Conservation (phyloP, 2,797 vertebrate genomes). For the Gadopsis marmoratus region DNA sequence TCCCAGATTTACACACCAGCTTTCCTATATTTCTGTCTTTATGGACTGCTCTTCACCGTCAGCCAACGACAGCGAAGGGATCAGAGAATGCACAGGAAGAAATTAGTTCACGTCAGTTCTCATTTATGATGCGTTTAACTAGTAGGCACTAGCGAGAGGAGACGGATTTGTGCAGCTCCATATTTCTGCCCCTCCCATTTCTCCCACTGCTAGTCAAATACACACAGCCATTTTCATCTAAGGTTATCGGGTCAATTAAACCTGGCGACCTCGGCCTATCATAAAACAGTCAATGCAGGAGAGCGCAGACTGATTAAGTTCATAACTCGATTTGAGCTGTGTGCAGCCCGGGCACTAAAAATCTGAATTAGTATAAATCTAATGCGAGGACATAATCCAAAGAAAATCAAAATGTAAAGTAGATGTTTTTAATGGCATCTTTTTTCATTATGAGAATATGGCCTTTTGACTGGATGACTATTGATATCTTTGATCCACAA, state of each 20-base stretch:
- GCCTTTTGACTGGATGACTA: conserved; percentile 72
- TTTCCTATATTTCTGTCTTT: conserved; percentile 62
- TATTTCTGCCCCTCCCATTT: conserved; percentile 59
- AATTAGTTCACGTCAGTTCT: conserved; percentile 79
- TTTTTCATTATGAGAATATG: conserved; percentile 74
- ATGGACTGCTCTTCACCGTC: conserved; percentile 61
- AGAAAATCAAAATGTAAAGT: conserved; percentile 84
- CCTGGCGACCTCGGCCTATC: conserved; percentile 80
- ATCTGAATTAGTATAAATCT: conserved; percentile 81
- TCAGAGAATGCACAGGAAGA: conserved; percentile 75
- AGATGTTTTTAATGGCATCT: conserved; percentile 77
- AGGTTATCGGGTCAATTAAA: conserved; percentile 85
- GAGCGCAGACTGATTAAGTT: conserved; percentile 83
- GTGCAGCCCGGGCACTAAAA: conserved; percentile 75
- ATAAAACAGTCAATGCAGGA: conserved; percentile 81
- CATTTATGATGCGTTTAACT: conserved; percentile 81
- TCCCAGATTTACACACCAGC: conserved; percentile 61
- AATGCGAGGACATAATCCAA: conserved; percentile 73
- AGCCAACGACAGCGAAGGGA: conserved; percentile 53
- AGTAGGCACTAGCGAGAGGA: conserved; percentile 55
- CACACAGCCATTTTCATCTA: conserved; percentile 74
- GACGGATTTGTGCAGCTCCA: conserved; percentile 48
- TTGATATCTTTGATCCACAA: conserved; percentile 68
- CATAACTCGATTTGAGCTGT: conserved; percentile 82
- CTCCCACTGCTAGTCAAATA: conserved; percentile 62